phyloP scores from a whole-genome alignment of 1,140 invertebrate species.

The Zaprionus camerounensis region DNA sequence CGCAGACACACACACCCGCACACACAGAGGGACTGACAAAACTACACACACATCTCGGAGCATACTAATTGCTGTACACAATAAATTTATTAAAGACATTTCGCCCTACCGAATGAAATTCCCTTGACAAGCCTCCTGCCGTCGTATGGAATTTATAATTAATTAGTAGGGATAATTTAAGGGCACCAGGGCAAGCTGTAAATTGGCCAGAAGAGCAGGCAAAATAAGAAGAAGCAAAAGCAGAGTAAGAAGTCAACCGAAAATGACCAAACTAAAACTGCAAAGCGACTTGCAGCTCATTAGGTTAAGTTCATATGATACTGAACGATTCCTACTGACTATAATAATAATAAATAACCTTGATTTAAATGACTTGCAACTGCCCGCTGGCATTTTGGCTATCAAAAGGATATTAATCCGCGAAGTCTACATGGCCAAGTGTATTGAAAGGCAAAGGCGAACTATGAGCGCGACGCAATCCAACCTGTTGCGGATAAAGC shows the following conservation, averaged over 20 bases:
- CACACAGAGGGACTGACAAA: background rate
- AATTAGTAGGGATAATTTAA: slow-evolving; percentile 71
- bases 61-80: slow-evolving; percentile 72
- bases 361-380: no score
- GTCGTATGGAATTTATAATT: slow-evolving; percentile 68
- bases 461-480: background rate
- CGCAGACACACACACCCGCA: slow-evolving; percentile 26
- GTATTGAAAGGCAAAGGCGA: background rate
- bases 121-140: slow-evolving; percentile 1
- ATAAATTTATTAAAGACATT: slow-evolving; percentile 79
- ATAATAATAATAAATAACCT: no score
- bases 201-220: slow-evolving; percentile 33
- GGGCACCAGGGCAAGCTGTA: slow-evolving; percentile 10
- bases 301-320: no score
- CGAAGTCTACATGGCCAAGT: background rate
- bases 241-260: background rate
- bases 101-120: slow-evolving; percentile 7
- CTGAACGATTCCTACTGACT: no score
- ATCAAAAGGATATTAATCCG: background rate
- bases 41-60: slow-evolving; percentile 17
- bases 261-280: background rate
- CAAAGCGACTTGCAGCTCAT: background rate
- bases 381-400: background rate
- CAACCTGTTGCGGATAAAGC: slow-evolving; percentile 1
- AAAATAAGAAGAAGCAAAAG: background rate